These are phyloP conservation scores for Irena cyanogastra DNA, from an alignment of 2,113 vertebrate species.

Conservation along the genomic window DNA sequence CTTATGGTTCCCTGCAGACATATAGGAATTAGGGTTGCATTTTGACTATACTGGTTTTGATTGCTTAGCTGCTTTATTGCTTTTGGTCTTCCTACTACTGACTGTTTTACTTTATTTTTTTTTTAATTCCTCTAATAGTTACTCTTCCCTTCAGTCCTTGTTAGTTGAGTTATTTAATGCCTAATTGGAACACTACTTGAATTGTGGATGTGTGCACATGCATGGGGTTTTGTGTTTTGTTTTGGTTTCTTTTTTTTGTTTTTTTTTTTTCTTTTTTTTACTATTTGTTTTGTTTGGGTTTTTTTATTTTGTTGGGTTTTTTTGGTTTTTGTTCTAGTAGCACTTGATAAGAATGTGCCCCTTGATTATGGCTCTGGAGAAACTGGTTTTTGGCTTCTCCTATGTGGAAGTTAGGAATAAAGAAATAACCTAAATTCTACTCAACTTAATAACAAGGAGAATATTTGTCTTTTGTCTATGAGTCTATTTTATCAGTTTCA, in stretches of 20 bases:
- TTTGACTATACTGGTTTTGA: neutral
- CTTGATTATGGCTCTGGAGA: neutral
- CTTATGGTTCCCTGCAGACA: neutral
- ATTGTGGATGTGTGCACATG: neutral
- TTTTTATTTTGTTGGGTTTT: neutral
- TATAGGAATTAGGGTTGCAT: neutral
- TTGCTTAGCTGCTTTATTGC: neutral
- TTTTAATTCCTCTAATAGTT: neutral
- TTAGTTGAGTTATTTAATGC: neutral
- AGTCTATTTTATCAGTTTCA: neutral
- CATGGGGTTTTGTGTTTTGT: neutral
- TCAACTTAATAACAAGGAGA: neutral
- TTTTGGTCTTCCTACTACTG: neutral
- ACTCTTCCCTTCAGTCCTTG: neutral
- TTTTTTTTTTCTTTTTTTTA: no score
- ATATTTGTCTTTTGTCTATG: neutral
- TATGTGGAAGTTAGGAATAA: neutral
- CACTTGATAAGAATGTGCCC: neutral
- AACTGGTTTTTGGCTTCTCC: accelerated
- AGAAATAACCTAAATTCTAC: neutral
- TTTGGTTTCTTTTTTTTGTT: no score
- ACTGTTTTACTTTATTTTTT: neutral
- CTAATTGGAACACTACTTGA: neutral
- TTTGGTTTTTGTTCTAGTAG: neutral
- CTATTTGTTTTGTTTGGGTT: neutral